A percentile compares a stretch with the other conserved stretches of the same genome.
Evolutionary conservation across 2,113 vertebrate species (phyloP).

Genomic region (Anarrhichthys ocellatus): DNA sequence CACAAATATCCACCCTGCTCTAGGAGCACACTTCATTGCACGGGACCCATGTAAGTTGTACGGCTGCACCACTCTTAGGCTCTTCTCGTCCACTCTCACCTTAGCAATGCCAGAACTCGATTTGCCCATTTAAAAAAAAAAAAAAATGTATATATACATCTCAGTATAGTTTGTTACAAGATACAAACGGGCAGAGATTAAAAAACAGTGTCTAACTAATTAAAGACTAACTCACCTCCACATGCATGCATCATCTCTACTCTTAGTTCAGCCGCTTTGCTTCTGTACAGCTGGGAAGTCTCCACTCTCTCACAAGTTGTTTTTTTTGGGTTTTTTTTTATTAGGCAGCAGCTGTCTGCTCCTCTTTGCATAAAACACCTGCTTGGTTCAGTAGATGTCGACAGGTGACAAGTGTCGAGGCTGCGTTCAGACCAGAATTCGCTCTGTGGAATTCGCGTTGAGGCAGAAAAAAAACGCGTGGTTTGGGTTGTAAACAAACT

Average conservation of each 20-base stretch:
- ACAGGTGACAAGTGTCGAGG: not conserved
- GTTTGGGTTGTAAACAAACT: not conserved
- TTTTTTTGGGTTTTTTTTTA: too few relatives aligned
- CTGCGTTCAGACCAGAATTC: constrained; percentile 37
- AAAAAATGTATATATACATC: not conserved
- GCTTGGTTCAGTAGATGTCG: constrained; percentile 25
- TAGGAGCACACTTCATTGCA: constrained; percentile 98
- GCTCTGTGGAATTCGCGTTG: too few relatives aligned
- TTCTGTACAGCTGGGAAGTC: constrained; percentile 53
- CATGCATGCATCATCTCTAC: constrained; percentile 80
- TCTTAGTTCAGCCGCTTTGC: constrained; percentile 65
- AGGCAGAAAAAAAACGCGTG: not conserved
- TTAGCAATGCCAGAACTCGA: constrained; percentile 43
- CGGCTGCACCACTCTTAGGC: constrained; percentile 80
- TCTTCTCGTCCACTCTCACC: constrained; percentile 77
- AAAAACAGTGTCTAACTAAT: constrained; percentile 51
- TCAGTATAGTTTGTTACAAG: constrained; percentile 21
- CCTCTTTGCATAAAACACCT: constrained; percentile 53
- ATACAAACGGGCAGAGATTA: constrained; percentile 9
- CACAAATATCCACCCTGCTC: constrained; percentile 95
- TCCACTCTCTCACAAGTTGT: constrained; percentile 24
- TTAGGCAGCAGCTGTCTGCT: constrained; percentile 38
- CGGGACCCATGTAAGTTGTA: constrained; percentile 98
- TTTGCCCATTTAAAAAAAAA: constrained; percentile 13
- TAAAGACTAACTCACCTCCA: constrained; percentile 82